phyloP scores from a whole-genome alignment of 1,140 invertebrate species.

The Drosophila aff. region DNA sequence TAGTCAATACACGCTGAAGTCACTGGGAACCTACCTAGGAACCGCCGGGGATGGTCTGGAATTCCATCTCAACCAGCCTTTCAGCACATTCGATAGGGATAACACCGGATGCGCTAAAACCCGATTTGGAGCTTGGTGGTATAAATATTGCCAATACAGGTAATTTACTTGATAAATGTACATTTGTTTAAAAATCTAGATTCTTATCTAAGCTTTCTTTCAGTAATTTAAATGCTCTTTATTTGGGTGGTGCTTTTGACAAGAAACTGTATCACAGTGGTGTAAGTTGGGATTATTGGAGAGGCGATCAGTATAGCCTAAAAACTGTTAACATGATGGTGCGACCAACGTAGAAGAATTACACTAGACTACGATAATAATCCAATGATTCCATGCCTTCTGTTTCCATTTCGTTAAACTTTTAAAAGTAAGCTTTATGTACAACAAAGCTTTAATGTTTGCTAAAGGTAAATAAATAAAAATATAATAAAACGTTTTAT shows the following conservation, averaged over 20 bases:
- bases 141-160: background rate
- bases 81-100: background rate
- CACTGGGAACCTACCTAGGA: background rate
- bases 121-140: background rate
- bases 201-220: background rate
- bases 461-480: no score
- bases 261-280: background rate
- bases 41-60: background rate
- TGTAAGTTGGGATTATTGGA: rapidly evolving
- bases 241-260: background rate
- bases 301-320: background rate
- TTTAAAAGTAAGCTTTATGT: no score
- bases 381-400: no score
- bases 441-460: no score
- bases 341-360: background rate
- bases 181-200: no score
- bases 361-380: no score
- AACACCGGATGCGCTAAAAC: background rate
- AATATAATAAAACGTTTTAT: no score
- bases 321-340: slow-evolving; percentile 6
- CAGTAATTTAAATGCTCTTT: slow-evolving; percentile 9
- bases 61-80: background rate
- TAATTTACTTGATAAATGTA: no score
- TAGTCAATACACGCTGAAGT: background rate
- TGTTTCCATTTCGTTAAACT: no score